Evolutionary conservation across 2,113 vertebrate genomes (phyloP), one percentile per base, ranked within the genome.

Genomic region (Corythoichthys intestinalis): DNA sequence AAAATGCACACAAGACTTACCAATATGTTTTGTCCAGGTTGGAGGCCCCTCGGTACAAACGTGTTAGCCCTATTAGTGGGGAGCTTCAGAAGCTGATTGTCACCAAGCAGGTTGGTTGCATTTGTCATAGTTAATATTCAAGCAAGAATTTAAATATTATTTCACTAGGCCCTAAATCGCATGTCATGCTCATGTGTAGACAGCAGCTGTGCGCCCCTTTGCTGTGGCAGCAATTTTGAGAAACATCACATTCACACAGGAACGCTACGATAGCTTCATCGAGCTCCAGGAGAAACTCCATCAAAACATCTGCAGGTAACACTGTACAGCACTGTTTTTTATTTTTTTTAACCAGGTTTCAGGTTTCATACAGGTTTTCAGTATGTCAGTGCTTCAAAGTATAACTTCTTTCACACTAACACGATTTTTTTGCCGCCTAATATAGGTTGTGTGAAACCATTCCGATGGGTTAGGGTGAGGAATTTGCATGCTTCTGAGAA

Each of bases 271-370:
- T 68, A 99, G 96, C 76, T 98, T 99, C 91, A 98, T 99, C 34
- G 97, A 99, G 75, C 94, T 99, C 76, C 97, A 99, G 65, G 97
- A 99, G 69, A 99, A 99, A 67, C 92, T 99, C 4, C 97, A 99
- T 83, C 97, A 99, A 83, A 99, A 99, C 65, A 92, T 99, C 75
- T 99, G 97, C 95, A 98, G 97, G 97, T 96, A 1, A 56, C 11
- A 56, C 53, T 11, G 20, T n/a, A 28, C 20, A 28, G 9, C 20
- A 56, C 20, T 2, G 6, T 44, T 44, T 41, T 44, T 53, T 6
- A 8, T 44, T 44, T 44, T 41, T 44, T 53, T 6, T 20, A 14
- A 49, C 48, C 13, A 49, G 9, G 41, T 44, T 8, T 7, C 41
- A 44, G 9, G n/a, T n/a, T n/a, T n/a, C n/a, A n/a, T n/a, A n/a